These are phyloP conservation scores for Macrotus californicus DNA, from an alignment of 2,113 vertebrate genomes.

Conservation along the genomic window DNA sequence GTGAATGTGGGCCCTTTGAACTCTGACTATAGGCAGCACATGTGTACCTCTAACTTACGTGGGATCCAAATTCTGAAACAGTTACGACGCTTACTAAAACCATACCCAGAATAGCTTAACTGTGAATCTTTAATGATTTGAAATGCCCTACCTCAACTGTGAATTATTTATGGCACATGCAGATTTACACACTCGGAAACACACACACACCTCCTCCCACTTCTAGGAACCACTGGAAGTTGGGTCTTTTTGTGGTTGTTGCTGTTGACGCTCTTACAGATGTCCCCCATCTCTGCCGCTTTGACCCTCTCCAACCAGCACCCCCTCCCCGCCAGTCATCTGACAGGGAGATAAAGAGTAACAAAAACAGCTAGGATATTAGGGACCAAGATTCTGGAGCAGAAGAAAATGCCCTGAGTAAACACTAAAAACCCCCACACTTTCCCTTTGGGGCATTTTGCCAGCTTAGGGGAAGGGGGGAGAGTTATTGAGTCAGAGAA, in stretches of 20 bases:
- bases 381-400: conserved; percentile 26
- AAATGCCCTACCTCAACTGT: not conserved
- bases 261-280: too few relatives aligned
- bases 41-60: not conserved
- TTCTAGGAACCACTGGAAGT: not conserved
- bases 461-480: not conserved
- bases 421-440: not conserved
- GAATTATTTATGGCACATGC: not conserved
- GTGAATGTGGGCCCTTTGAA: not conserved
- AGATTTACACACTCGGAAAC: not conserved
- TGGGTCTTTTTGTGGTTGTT: not conserved
- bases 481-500: not conserved
- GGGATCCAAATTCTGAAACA: not conserved
- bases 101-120: not conserved
- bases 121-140: not conserved
- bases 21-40: not conserved
- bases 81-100: not conserved
- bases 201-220: not conserved
- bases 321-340: too few relatives aligned
- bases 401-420: not conserved
- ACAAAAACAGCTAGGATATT: conserved; percentile 27
- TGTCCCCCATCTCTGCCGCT: too few relatives aligned
- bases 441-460: not conserved
- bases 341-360: not conserved
- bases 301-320: too few relatives aligned